Evolutionary conservation across 2,888 invertebrate species (phyloP).

Genomic region (Odontothrips loti): DNA sequence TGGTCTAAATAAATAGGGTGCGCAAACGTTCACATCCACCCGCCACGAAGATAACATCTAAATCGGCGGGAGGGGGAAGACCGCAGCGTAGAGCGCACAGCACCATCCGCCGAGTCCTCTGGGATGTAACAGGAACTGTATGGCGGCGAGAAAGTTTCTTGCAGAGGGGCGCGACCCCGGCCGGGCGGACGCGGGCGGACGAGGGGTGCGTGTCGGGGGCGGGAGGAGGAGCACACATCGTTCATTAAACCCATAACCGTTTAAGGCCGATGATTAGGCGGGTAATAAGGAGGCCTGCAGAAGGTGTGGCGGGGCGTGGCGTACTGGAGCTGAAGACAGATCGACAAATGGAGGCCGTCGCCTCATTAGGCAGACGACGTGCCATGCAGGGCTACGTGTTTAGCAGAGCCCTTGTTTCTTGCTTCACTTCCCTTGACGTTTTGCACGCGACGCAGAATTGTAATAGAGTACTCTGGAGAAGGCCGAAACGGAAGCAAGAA

Average conservation of each 20-base stretch:
- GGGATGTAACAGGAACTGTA: conserved; percentile 18
- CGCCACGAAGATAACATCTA: background rate
- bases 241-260: conserved; percentile 19
- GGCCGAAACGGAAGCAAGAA: too few relatives aligned
- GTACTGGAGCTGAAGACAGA: background rate
- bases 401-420: too few relatives aligned
- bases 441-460: too few relatives aligned
- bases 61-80: background rate
- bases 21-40: background rate
- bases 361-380: background rate
- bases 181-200: background rate
- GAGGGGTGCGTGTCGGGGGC: background rate
- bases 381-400: too few relatives aligned
- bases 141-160: background rate
- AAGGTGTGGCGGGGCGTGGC: background rate
- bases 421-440: too few relatives aligned
- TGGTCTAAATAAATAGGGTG: conserved; percentile 18
- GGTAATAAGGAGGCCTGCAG: background rate
- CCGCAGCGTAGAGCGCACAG: background rate
- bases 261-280: conserved; percentile 24
- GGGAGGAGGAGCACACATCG: background rate
- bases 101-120: background rate
- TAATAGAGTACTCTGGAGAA: too few relatives aligned
- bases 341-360: background rate
- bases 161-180: background rate